Percentiles rank a stretch among this genome's conserved stretches.
Evolutionary conservation across 2,888 invertebrate species (phyloP).

Genomic region (Helicoverpa assulta): DNA sequence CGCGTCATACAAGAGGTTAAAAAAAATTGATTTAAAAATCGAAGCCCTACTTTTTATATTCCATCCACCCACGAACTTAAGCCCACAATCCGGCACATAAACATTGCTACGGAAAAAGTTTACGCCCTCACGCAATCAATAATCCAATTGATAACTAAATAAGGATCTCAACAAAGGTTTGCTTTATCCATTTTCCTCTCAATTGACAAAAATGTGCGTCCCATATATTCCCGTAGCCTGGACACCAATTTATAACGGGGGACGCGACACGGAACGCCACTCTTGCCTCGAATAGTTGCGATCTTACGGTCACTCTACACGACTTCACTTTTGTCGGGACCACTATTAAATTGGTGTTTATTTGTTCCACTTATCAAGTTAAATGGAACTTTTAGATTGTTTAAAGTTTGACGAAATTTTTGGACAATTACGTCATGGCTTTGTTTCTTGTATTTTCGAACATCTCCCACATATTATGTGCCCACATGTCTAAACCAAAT

Average conservation of each 20-base stretch:
- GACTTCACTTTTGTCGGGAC: slow-evolving; percentile 27
- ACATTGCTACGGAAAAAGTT: no score
- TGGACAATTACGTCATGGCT: not conserved
- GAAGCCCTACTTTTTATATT: no score
- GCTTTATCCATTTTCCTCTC: not conserved
- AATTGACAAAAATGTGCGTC: slow-evolving; percentile 49
- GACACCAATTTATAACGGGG: slow-evolving; percentile 44
- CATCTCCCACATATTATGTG: no score
- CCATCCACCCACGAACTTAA: no score
- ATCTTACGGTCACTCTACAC: slow-evolving; percentile 38
- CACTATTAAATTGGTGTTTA: slow-evolving; percentile 57
- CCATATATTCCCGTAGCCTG: slow-evolving; percentile 39
- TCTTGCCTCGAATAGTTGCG: slow-evolving; percentile 53
- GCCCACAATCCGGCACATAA: no score
- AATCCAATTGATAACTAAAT: not conserved
- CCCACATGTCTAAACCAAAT: no score
- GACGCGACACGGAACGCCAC: slow-evolving; percentile 64
- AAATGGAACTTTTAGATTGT: slow-evolving; percentile 13
- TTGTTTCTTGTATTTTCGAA: no score
- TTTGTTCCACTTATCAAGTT: slow-evolving; percentile 32
- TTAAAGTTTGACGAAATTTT: not conserved
- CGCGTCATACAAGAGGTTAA: no score
- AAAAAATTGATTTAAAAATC: no score
- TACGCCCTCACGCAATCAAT: not conserved
- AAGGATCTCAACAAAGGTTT: not conserved